Conservation (phyloP, 2,888 invertebrate species). For the Leptothorax acervorum region DNA sequence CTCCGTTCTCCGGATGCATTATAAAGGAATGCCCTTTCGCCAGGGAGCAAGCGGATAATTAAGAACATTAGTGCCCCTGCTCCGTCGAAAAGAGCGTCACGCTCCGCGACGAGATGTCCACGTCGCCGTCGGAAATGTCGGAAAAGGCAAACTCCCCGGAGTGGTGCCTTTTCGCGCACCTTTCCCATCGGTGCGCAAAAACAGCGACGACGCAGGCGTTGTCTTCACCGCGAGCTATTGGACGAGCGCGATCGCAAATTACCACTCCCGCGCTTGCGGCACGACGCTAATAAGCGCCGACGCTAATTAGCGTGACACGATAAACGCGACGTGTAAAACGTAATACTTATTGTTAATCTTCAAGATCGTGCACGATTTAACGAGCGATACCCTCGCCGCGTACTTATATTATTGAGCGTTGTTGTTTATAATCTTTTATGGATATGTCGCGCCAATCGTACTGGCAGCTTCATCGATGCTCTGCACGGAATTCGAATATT, state of each 20-base stretch:
- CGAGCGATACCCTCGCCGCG: too few species aligned
- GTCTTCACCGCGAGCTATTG: constrained; percentile 1
- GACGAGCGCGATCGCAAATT: not conserved
- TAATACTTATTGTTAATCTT: not conserved
- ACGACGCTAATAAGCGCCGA: constrained; percentile 3
- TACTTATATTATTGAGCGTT: not conserved
- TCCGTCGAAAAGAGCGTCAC: constrained; percentile 57
- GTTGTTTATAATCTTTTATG: not conserved
- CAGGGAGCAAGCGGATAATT: constrained; percentile 17
- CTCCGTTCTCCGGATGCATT: constrained; percentile 13
- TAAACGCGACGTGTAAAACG: constrained; percentile 2
- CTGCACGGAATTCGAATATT: not conserved
- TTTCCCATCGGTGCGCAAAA: too few species aligned
- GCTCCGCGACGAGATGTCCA: constrained; percentile 11
- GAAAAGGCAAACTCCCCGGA: not conserved
- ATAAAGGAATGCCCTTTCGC: constrained; percentile 57
- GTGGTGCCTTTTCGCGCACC: not conserved
- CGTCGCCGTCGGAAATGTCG: constrained; percentile 24
- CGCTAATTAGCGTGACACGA: constrained; percentile 24
- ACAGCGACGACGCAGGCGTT: too few species aligned
- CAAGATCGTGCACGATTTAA: not conserved
- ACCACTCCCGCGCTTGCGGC: not conserved
- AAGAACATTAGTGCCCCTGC: not conserved
- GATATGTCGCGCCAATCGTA: not conserved
- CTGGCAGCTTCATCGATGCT: not conserved